Conservation (phyloP, 2,888 invertebrate species). For the Thelaira solivaga region DNA sequence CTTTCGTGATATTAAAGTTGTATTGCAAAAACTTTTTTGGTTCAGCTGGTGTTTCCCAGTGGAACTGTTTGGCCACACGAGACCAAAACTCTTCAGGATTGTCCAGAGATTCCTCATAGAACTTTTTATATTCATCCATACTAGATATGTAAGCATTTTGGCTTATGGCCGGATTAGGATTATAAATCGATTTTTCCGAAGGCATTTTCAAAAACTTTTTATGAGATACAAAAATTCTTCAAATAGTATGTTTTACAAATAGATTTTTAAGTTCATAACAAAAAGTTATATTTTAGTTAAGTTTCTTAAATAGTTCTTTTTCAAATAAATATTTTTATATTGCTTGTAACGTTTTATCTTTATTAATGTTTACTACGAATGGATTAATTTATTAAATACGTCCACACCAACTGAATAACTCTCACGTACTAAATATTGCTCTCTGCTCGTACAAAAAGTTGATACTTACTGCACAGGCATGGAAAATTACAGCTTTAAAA, state of each 20-base stretch:
- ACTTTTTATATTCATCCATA: constrained; percentile 86
- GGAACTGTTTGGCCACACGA: constrained; percentile 93
- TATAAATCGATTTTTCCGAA: constrained; percentile 80
- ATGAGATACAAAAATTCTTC: background rate
- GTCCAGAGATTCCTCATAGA: constrained; percentile 91
- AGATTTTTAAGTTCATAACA: constrained; percentile 36
- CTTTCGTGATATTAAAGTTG: constrained; percentile 93
- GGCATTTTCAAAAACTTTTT: constrained; percentile 77
- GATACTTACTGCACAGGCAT: too few species aligned
- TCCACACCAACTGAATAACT: constrained; percentile 34
- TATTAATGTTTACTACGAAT: background rate
- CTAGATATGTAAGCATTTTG: constrained; percentile 82
- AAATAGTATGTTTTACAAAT: background rate
- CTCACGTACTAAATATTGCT: constrained; percentile 48
- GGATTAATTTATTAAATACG: constrained; percentile 4
- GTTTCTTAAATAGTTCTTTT: background rate
- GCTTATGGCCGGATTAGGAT: constrained; percentile 80
- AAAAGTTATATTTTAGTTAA: background rate
- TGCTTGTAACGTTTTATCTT: constrained; percentile 25
- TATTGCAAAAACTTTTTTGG: constrained; percentile 88
- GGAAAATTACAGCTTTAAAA: too few species aligned
- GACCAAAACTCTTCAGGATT: constrained; percentile 96
- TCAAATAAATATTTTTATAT: background rate
- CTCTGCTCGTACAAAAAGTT: constrained; percentile 17
- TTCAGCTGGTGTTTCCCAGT: constrained; percentile 90